phyloP scores from a whole-genome alignment of 2,113 vertebrate genomes.

The Clupea harengus region DNA sequence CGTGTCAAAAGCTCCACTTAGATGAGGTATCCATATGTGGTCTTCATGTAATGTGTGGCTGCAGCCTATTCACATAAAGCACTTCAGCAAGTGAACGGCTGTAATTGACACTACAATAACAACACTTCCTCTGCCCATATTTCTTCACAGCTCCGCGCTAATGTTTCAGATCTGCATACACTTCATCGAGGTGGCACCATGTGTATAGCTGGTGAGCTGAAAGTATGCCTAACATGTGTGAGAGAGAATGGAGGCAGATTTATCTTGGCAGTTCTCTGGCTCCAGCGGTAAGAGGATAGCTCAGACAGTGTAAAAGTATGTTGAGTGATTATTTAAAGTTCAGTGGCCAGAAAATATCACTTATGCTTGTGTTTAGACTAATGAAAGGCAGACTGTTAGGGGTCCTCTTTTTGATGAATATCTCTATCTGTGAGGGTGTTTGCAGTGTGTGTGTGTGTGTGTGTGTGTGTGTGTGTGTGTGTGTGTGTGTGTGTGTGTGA shows the following conservation, averaged over 20 bases:
- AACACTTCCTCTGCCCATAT: background rate
- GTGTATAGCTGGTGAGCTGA: background rate
- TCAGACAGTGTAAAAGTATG: slow-evolving; percentile 1
- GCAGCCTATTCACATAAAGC: background rate
- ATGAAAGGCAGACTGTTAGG: background rate
- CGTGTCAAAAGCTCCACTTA: background rate
- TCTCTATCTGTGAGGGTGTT: background rate
- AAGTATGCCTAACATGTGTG: background rate
- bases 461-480: slow-evolving; percentile 8
- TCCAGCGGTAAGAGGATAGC: background rate
- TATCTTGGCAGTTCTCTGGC: slow-evolving; percentile 1
- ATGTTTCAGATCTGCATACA: background rate
- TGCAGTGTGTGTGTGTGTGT: background rate
- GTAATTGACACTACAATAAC: slow-evolving; percentile 12
- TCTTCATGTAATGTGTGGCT: background rate
- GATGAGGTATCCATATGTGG: background rate
- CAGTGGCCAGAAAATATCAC: slow-evolving; percentile 15
- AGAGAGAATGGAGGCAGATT: background rate
- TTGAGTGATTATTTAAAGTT: slow-evolving; percentile 15
- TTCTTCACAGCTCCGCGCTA: background rate
- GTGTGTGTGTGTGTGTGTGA: background rate
- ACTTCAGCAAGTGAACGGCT: background rate
- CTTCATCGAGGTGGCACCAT: background rate
- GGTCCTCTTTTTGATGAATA: background rate
- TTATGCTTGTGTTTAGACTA: slow-evolving; percentile 11